Evolutionary conservation across 2,888 invertebrate genomes (phyloP).

Genomic region (Emmelina monodactyla): DNA sequence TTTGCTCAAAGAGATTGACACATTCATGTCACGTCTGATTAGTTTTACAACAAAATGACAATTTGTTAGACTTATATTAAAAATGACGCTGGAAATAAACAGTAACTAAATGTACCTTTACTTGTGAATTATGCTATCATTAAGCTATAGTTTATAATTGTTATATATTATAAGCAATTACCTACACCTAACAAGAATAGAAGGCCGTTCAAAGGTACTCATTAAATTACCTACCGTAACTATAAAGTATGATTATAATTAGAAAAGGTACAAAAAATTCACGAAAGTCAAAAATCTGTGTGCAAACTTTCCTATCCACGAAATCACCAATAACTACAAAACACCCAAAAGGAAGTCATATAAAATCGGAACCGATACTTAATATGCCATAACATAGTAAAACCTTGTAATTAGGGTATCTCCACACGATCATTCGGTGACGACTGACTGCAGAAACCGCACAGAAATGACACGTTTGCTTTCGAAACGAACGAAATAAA

Average conservation of each 20-base stretch:
- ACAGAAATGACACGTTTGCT: conserved; percentile 50
- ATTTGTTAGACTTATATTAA: too few relatives aligned
- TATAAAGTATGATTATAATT: neutral
- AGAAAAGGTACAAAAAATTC: neutral
- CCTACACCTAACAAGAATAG: too few relatives aligned
- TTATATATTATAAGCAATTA: too few relatives aligned
- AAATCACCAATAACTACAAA: neutral
- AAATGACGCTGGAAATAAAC: too few relatives aligned
- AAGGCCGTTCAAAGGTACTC: too few relatives aligned
- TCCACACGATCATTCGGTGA: conserved; percentile 23
- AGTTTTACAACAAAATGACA: too few relatives aligned
- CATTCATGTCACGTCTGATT: too few relatives aligned
- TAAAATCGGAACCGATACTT: conserved; percentile 33
- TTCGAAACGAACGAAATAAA: conserved; percentile 26
- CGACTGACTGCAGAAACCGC: conserved; percentile 28
- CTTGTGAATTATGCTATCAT: too few relatives aligned
- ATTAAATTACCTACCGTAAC: neutral
- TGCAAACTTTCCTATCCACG: neutral
- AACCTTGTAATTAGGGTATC: conserved; percentile 37
- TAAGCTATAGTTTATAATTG: too few relatives aligned
- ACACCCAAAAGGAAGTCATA: conserved; percentile 21
- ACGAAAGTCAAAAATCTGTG: neutral
- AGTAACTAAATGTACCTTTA: too few relatives aligned
- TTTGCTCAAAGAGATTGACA: too few relatives aligned
- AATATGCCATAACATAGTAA: conserved; percentile 1